phyloP scores from a whole-genome alignment of 2,797 vertebrate genomes.

The Xerus rutilus region DNA sequence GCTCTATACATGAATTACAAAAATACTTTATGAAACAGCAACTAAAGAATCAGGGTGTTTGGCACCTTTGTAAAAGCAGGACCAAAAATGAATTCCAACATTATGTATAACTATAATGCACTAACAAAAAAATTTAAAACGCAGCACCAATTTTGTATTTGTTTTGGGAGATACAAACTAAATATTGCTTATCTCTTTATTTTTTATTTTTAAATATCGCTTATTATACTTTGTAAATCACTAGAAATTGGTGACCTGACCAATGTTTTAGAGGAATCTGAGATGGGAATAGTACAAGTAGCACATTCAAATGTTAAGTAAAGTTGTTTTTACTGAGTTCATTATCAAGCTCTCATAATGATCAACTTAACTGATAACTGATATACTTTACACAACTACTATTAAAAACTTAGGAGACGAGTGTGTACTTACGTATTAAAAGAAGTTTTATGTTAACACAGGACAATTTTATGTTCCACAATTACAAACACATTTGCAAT shows the following conservation, averaged over 20 bases:
- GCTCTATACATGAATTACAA: neutral
- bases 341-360: neutral
- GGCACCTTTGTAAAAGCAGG: conserved; percentile 3
- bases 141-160: neutral
- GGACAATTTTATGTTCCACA: neutral
- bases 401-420: neutral
- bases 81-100: too few species aligned
- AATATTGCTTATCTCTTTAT: neutral
- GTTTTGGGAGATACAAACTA: neutral
- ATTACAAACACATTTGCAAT: neutral
- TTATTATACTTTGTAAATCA: neutral
- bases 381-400: neutral
- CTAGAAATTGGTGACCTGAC: neutral
- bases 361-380: neutral
- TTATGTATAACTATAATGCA: too few species aligned
- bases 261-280: neutral
- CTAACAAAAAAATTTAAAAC: neutral
- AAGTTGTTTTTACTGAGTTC: neutral
- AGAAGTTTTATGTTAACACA: neutral
- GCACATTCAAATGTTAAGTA: neutral
- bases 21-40: conserved; percentile 32
- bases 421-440: neutral
- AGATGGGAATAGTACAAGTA: neutral
- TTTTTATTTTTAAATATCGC: neutral
- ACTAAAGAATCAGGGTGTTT: neutral